Evolutionary conservation across 1,140 invertebrate genomes (phyloP), one percentile per base, ranked within the genome.

Genomic region (Daktulosphaira vitifoliae): DNA sequence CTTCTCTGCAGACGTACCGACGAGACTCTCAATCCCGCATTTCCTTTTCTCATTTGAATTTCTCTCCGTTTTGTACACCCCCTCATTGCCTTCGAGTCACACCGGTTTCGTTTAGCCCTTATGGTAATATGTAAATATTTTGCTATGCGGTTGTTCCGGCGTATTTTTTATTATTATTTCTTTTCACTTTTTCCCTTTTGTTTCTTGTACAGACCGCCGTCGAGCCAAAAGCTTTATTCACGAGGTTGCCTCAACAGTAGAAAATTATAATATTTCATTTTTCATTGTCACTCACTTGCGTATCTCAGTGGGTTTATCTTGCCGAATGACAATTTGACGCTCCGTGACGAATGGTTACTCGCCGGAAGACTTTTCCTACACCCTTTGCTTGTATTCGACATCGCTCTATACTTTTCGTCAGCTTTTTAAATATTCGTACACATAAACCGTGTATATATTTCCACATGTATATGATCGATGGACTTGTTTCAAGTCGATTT

Each of bases 241-340:
- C 16, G n/a, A 15, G 42, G 11, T 18, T 18, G 33, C 53, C 9
- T 7, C 53, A n/a, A 25, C 39, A n/a, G 42, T 48, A 62, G 56
- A 62, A 62, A 62, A 62, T 62, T 62, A 62, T 62, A 62, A 62
- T 62, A 62, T 62, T 62, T 62, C 56, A 62, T 62, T 62, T 62
- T 62, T 62, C 56, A 62, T 62, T 62, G 56, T 62, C 56, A 62
- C 56, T 62, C 56, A 62, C 23, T 25, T 39, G 39, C 39, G 56
- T 62, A 62, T 62, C 42, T 62, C 42, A 39, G 56, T 39, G 56
- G 56, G 56, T 62, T 62, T 62, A 62, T 62, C 56, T 62, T 15
- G 42, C 56, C 56, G 56, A 62, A 62, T 62, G 56, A 62, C 56
- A 62, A 62, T 62, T 62, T 62, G 56, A 62, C 56, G 56, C 56